These are phyloP conservation scores for Notoglanidium macrostoma DNA, from an alignment of 2,797 vertebrate species.

Conservation along the genomic window DNA sequence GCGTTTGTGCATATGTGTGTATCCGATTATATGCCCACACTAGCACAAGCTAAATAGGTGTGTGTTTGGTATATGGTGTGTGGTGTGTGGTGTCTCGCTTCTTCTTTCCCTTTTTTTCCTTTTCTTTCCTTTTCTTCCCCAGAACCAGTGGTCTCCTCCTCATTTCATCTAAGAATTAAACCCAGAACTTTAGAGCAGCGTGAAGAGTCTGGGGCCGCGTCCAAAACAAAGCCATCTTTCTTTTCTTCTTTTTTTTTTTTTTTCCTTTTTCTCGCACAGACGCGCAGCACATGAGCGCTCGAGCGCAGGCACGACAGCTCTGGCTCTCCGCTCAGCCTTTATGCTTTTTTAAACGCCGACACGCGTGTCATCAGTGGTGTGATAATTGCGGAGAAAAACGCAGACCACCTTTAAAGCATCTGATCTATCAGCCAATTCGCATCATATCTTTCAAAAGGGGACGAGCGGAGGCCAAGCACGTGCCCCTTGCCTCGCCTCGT, in stretches of 20 bases:
- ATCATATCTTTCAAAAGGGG: constrained; percentile 2
- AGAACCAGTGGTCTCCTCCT: constrained; percentile 84
- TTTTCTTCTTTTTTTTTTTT: constrained; percentile 13
- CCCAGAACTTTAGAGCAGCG: constrained; percentile 74
- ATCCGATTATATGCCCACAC: constrained; percentile 30
- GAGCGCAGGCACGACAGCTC: not conserved
- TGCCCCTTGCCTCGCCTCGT: not conserved
- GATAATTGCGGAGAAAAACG: constrained; percentile 46
- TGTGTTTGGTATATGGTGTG: constrained; percentile 23
- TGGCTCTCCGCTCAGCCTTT: constrained; percentile 7
- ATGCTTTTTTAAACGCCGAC: constrained; percentile 49
- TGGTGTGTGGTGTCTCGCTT: constrained; percentile 45
- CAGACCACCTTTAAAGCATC: constrained; percentile 43
- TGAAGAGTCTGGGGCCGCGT: constrained; percentile 67
- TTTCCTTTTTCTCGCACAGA: constrained; percentile 42
- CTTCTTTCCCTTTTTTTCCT: constrained; percentile 42
- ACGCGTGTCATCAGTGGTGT: constrained; percentile 48
- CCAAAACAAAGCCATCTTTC: constrained; percentile 72
- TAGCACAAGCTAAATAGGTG: constrained; percentile 31
- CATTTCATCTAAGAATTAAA: constrained; percentile 85
- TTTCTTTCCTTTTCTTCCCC: not conserved
- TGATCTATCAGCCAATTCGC: constrained; percentile 41
- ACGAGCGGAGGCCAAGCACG: not conserved
- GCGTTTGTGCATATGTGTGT: constrained; percentile 22
- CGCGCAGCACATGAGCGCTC: constrained; percentile 58